Conservation (phyloP, 2,888 invertebrate genomes). For the Pherbina coryleti region DNA sequence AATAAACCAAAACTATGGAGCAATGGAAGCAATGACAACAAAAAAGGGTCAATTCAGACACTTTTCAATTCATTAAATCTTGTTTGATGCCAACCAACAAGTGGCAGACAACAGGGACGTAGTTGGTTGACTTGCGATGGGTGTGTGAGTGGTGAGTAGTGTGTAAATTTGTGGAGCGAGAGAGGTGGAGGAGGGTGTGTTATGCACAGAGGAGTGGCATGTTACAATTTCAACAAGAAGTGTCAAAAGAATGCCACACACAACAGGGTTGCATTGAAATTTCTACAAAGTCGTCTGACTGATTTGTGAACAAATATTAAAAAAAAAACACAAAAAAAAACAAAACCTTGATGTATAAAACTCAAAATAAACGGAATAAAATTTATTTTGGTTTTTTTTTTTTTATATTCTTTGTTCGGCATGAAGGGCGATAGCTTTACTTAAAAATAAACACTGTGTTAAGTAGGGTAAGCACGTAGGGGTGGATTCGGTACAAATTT, state of each 20-base stretch:
- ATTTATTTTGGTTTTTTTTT: no score
- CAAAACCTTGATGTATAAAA: neutral
- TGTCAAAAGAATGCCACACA: slow-evolving; percentile 9
- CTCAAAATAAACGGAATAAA: neutral
- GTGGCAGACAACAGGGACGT: neutral
- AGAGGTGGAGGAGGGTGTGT: no score
- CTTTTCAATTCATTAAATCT: neutral
- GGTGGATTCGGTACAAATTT: no score
- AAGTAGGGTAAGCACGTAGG: no score
- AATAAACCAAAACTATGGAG: no score
- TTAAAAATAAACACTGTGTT: no score
- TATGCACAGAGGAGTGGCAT: neutral
- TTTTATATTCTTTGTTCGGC: neutral
- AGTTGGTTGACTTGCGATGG: no score
- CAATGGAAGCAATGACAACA: neutral
- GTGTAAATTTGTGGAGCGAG: no score
- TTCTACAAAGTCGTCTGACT: neutral
- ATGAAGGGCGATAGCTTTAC: neutral
- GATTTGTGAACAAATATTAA: no score
- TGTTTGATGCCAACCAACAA: neutral
- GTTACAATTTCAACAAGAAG: neutral
- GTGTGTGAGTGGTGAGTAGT: no score
- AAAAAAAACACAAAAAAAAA: neutral
- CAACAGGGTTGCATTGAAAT: neutral
- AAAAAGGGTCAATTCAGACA: slow-evolving; percentile 16